Conservation (phyloP, 2,888 invertebrate genomes). For the Parthenolecanium corni region DNA sequence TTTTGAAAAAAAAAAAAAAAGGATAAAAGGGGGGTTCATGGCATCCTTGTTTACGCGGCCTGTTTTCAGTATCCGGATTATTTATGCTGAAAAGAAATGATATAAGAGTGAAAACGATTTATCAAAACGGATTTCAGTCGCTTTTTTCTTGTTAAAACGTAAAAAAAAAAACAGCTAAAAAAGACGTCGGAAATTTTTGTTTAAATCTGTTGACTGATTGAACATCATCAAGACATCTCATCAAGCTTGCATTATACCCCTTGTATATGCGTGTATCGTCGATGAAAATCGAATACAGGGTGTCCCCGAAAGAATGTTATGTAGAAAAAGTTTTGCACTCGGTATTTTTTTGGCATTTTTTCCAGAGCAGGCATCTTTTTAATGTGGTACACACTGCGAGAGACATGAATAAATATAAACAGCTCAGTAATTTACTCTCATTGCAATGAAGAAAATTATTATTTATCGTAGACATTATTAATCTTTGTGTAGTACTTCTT, state of each 20-base stretch:
- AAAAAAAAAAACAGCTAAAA: constrained; percentile 17
- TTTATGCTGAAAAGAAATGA: constrained; percentile 27
- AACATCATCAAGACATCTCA: constrained; percentile 26
- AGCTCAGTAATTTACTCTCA: too few relatives aligned
- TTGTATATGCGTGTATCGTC: constrained; percentile 16
- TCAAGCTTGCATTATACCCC: constrained; percentile 21
- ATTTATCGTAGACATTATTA: too few relatives aligned
- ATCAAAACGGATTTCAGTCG: constrained; percentile 22
- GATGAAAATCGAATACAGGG: constrained; percentile 14
- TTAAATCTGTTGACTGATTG: constrained; percentile 28
- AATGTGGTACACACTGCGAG: too few relatives aligned
- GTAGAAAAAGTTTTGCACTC: too few relatives aligned
- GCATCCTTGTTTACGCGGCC: constrained; percentile 18
- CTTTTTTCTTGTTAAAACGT: constrained; percentile 26
- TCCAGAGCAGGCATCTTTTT: too few relatives aligned
- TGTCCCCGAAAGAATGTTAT: constrained; percentile 5
- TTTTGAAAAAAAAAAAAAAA: too few relatives aligned
- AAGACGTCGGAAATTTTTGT: constrained; percentile 27
- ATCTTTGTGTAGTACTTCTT: too few relatives aligned
- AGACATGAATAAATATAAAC: too few relatives aligned
- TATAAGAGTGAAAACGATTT: constrained; percentile 25
- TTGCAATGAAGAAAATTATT: too few relatives aligned
- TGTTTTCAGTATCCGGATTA: constrained; percentile 19
- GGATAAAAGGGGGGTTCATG: constrained; percentile 2
- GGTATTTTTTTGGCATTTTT: too few relatives aligned